A percentile compares a stretch with the other conserved stretches of the same genome.
These are phyloP conservation scores for Accipiter minullus DNA, from an alignment of 2,797 vertebrate species.

Conservation along the genomic window DNA sequence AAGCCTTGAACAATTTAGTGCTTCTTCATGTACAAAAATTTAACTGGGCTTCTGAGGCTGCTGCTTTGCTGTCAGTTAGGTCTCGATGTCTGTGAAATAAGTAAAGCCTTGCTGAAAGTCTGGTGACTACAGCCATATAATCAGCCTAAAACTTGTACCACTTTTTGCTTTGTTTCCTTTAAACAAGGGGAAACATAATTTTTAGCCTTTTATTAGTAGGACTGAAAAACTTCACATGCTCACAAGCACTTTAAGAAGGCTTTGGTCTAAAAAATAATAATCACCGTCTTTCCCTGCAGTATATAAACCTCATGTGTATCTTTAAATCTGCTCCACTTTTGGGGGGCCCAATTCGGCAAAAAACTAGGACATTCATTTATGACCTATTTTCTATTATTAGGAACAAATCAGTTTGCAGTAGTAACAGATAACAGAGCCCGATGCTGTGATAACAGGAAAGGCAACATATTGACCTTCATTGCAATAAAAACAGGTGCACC, in stretches of 20 bases:
- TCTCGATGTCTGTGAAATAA: background rate
- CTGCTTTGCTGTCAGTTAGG: background rate
- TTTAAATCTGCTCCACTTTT: slow-evolving; percentile 43
- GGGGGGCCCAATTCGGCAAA: background rate
- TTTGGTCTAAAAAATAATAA: background rate
- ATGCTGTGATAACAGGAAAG: background rate
- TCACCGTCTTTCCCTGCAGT: background rate
- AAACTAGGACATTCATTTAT: slow-evolving; percentile 36
- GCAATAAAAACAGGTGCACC: background rate
- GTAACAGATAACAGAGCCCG: background rate
- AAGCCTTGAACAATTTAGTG: background rate
- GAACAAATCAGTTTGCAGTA: slow-evolving; percentile 7
- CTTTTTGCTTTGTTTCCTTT: background rate
- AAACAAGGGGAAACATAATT: background rate
- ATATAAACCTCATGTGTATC: background rate
- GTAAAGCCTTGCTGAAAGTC: background rate
- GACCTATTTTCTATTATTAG: slow-evolving; percentile 52
- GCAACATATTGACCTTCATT: background rate
- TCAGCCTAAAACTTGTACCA: background rate
- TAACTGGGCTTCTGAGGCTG: background rate
- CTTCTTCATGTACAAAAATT: background rate
- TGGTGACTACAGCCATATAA: background rate
- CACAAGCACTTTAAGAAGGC: background rate
- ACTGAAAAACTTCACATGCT: background rate
- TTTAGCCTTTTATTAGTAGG: background rate